These are phyloP conservation scores for Sciaenops ocellatus DNA, from an alignment of 2,797 vertebrate species.

Conservation along the genomic window DNA sequence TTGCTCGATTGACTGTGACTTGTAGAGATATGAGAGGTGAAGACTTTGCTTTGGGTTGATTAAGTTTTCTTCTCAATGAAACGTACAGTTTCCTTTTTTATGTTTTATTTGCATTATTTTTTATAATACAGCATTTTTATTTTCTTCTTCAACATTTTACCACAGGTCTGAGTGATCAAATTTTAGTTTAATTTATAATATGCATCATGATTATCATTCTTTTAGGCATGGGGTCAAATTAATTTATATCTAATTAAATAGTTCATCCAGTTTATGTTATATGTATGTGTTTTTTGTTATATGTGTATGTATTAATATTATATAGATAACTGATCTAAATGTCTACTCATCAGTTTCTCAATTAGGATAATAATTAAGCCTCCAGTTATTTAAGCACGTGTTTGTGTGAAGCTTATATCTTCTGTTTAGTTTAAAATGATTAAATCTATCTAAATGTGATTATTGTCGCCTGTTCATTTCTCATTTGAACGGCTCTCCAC, in stretches of 20 bases:
- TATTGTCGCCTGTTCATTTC: not conserved
- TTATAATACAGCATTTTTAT: not conserved
- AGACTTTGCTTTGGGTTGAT: slow-evolving; percentile 2
- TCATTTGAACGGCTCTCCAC: not conserved
- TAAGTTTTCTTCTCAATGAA: not conserved
- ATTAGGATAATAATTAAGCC: not conserved
- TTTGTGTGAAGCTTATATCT: not conserved
- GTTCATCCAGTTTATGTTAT: not conserved
- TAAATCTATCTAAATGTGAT: not conserved
- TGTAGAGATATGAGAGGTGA: slow-evolving; percentile 11
- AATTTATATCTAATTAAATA: not conserved
- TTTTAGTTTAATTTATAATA: not conserved
- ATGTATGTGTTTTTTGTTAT: not conserved
- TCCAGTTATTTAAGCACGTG: not conserved
- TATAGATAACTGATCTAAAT: not conserved
- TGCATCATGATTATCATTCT: not conserved
- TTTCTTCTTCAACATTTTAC: not conserved
- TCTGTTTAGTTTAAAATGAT: not conserved
- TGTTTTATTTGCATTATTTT: not conserved
- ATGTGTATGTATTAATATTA: not conserved
- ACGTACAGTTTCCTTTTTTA: not conserved
- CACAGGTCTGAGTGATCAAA: not conserved
- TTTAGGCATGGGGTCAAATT: not conserved
- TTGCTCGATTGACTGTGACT: slow-evolving; percentile 11
- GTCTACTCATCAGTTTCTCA: not conserved